phyloP scores from a whole-genome alignment of 2,888 invertebrate species.

The Alentia gelatinosa region DNA sequence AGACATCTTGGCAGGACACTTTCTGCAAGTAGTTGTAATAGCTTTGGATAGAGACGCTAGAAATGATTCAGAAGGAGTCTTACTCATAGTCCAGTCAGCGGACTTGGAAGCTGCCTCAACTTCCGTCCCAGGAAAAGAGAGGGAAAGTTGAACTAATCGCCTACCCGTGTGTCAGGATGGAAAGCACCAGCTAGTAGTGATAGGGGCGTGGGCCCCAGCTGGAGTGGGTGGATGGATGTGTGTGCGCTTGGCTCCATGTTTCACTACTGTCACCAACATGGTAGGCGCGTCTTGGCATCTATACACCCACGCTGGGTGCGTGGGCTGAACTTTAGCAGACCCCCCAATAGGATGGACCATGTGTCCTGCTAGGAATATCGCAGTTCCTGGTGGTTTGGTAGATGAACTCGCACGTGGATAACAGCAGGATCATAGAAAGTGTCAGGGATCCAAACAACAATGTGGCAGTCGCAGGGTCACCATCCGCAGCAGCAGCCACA shows the following conservation, averaged over 20 bases:
- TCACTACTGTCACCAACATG: neutral
- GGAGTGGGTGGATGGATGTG: neutral
- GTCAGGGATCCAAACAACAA: conserved; percentile 31
- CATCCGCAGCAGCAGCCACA: conserved; percentile 27
- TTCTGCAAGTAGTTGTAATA: neutral
- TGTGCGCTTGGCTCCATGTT: conserved; percentile 1
- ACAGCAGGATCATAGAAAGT: neutral
- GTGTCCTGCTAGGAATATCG: neutral
- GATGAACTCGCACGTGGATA: neutral
- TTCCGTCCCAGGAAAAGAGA: neutral
- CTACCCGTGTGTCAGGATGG: neutral
- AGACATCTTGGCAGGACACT: conserved; percentile 9
- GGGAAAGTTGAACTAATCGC: neutral
- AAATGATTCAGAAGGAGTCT: neutral
- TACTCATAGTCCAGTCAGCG: neutral
- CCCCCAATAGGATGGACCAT: neutral
- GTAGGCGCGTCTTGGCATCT: neutral
- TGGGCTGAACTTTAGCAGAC: neutral
- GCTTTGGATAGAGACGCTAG: too few species aligned
- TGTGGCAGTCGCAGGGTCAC: conserved; percentile 44
- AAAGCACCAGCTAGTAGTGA: neutral
- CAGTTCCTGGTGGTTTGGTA: neutral
- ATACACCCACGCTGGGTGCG: neutral
- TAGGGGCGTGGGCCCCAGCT: neutral
- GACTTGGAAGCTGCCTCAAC: neutral